Conservation (phyloP, 2,113 vertebrate species). For the Lamprologus speciosus region DNA sequence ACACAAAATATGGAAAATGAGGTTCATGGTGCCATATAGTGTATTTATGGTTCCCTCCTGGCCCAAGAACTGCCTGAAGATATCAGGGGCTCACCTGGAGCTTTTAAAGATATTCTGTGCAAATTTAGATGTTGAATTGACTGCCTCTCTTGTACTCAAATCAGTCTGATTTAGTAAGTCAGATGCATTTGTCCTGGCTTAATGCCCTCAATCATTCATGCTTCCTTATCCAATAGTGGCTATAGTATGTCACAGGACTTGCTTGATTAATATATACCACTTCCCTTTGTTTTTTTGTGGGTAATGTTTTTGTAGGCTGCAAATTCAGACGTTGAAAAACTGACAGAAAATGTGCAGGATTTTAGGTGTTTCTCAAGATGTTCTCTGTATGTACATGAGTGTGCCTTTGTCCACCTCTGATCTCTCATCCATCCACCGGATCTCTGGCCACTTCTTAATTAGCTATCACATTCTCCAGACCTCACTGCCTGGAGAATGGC, state of each 20-base stretch:
- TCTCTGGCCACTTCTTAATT: constrained; percentile 9
- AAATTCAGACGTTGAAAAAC: background rate
- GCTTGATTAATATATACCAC: constrained; percentile 7
- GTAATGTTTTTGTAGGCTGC: background rate
- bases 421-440: background rate
- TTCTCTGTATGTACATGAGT: background rate
- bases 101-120: constrained; percentile 6
- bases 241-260: background rate
- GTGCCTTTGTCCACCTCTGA: background rate
- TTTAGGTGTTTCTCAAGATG: background rate
- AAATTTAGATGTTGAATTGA: background rate
- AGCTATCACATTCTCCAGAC: constrained; percentile 33
- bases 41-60: constrained; percentile 37
- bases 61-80: constrained; percentile 11
- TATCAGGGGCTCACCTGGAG: constrained; percentile 30
- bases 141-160: background rate
- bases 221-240: background rate
- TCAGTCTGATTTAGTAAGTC: background rate
- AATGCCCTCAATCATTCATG: background rate
- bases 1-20: constrained; percentile 42
- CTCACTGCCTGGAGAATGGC: background rate
- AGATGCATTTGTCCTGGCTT: constrained; percentile 2
- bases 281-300: background rate
- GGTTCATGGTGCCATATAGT: constrained; percentile 21
- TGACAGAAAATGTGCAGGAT: background rate